Conservation (phyloP, 2,888 invertebrate genomes). For the Ochropleura leucogaster region DNA sequence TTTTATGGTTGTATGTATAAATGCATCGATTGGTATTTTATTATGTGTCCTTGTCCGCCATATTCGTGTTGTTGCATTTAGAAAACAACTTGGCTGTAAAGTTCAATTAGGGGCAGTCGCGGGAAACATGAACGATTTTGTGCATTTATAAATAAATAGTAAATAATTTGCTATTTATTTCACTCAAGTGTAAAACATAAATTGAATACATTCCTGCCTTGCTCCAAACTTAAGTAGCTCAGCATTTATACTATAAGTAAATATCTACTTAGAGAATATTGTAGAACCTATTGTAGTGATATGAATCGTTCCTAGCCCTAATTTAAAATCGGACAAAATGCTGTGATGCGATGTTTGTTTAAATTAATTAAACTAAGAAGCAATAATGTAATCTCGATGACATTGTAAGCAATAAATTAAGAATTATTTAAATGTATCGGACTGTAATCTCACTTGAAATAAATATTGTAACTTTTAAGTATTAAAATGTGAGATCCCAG, state of each 20-base stretch:
- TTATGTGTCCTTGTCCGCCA: constrained; percentile 33
- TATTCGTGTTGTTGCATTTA: constrained; percentile 33
- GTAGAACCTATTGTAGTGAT: constrained; percentile 62
- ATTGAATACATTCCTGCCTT: constrained; percentile 49
- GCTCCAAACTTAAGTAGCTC: constrained; percentile 55
- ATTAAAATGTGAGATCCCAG: constrained; percentile 45
- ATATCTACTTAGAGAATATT: constrained; percentile 47
- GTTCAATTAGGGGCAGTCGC: constrained; percentile 16
- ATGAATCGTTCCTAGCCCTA: constrained; percentile 76
- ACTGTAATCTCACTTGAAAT: constrained; percentile 57
- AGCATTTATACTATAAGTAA: constrained; percentile 59
- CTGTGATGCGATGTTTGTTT: constrained; percentile 72
- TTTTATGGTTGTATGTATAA: constrained; percentile 26
- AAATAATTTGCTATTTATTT: background rate
- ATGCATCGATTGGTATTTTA: constrained; percentile 32
- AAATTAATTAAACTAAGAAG: constrained; percentile 59
- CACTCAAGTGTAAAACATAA: constrained; percentile 17
- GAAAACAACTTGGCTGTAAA: constrained; percentile 33
- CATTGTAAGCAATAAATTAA: constrained; percentile 61
- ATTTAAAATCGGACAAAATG: constrained; percentile 70
- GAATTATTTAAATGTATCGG: constrained; percentile 45
- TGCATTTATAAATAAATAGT: constrained; percentile 35
- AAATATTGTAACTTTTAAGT: constrained; percentile 44
- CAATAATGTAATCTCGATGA: constrained; percentile 57
- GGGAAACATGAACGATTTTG: constrained; percentile 9